Percentiles rank a stretch among this genome's conserved stretches.
Conservation (phyloP, 2,797 vertebrate genomes). For the Brachyalestes nurse region DNA sequence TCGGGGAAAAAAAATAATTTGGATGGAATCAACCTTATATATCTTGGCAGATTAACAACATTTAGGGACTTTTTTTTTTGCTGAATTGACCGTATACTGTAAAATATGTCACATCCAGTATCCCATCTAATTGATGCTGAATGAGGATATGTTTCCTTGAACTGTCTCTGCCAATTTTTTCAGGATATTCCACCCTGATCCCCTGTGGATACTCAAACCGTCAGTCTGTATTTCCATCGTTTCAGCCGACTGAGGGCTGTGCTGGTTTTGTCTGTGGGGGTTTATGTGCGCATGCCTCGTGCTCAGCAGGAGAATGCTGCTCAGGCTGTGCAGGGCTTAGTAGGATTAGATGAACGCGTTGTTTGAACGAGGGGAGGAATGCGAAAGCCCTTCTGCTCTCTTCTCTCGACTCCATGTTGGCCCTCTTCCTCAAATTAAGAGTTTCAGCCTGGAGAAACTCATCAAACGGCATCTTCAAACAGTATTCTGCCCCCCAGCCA, state of each 20-base stretch:
- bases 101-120: no score
- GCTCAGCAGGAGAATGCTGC: neutral
- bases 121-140: neutral
- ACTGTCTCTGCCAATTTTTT: neutral
- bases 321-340: neutral
- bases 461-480: conserved; percentile 69
- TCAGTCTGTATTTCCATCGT: neutral
- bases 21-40: no score
- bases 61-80: no score
- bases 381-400: neutral
- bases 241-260: neutral
- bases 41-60: no score
- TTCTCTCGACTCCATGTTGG: conserved; percentile 27
- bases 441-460: conserved; percentile 28
- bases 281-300: neutral
- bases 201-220: neutral
- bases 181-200: neutral
- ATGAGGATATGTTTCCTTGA: neutral
- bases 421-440: conserved; percentile 63
- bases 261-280: neutral
- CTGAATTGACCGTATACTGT: no score
- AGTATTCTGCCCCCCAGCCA: conserved; percentile 54
- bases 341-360: neutral
- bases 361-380: neutral
- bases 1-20: no score